A percentile compares a stretch with the other conserved stretches of the same genome.
Conservation (phyloP, 2,113 vertebrate species). For the Zapornia atra region DNA sequence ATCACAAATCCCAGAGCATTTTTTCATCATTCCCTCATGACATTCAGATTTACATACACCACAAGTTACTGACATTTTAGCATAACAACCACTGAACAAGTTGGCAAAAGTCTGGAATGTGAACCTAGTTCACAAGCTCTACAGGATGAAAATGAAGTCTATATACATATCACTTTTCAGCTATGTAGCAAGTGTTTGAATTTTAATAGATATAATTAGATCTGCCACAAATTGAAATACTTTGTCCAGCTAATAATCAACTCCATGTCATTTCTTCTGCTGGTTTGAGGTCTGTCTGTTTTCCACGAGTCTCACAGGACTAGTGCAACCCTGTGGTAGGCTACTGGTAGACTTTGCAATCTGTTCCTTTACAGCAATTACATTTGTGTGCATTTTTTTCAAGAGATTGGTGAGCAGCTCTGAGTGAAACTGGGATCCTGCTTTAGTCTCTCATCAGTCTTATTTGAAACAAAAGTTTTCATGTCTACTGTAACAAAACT, state of each 20-base stretch:
- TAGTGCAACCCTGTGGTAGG: neutral
- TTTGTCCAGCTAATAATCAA: neutral
- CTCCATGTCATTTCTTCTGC: neutral
- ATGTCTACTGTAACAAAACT: neutral
- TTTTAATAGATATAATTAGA: neutral
- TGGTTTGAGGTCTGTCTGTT: neutral
- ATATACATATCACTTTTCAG: neutral
- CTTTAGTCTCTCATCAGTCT: neutral
- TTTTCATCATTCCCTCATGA: neutral
- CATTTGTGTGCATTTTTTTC: neutral
- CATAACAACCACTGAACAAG: neutral
- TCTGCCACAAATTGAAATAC: neutral
- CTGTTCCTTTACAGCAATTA: neutral
- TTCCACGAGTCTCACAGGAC: neutral
- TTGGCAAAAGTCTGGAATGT: neutral
- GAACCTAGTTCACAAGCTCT: neutral
- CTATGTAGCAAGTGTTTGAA: neutral
- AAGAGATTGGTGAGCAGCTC: neutral
- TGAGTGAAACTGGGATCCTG: neutral
- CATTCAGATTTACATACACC: neutral
- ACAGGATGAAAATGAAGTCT: neutral
- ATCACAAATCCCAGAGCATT: neutral
- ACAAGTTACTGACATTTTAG: neutral
- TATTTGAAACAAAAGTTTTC: neutral
- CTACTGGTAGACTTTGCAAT: neutral